Conservation (phyloP, 1,140 invertebrate genomes). For the Bombus waltoni region DNA sequence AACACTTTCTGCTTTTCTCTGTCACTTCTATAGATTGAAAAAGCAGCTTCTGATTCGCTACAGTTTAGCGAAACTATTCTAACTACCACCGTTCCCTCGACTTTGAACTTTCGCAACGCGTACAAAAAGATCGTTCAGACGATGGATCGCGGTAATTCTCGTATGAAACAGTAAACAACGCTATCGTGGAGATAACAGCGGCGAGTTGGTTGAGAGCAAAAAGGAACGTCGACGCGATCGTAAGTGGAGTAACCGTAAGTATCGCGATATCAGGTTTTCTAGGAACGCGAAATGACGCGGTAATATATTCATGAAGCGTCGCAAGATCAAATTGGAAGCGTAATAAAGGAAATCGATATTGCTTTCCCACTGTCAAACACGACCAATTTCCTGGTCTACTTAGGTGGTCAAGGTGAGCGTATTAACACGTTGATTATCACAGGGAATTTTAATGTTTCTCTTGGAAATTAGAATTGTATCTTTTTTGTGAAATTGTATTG, state of each 20-base stretch:
- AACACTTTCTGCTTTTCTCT: no score
- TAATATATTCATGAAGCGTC: conserved; percentile 50
- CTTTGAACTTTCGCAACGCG: no score
- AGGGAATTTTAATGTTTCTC: background rate
- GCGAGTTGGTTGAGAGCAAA: background rate
- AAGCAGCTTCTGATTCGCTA: no score
- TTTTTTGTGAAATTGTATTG: no score
- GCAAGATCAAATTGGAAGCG: conserved; percentile 45
- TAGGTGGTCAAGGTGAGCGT: conserved; percentile 15
- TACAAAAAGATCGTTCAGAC: background rate
- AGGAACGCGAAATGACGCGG: background rate
- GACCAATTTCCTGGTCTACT: conserved; percentile 34
- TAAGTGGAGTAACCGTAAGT: background rate
- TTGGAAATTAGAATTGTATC: background rate
- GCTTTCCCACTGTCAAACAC: conserved; percentile 32
- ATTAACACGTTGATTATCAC: background rate
- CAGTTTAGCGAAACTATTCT: no score
- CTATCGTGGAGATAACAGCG: no score
- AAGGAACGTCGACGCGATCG: background rate
- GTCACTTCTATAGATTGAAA: no score
- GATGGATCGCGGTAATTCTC: background rate
- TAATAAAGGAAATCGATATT: conserved; percentile 47
- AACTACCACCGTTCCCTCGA: no score
- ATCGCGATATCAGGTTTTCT: background rate
- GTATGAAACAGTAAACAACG: background rate